Base-by-base conservation (phyloP, 2,113 vertebrate species). In the Phylloscopus trochilus region DNA sequence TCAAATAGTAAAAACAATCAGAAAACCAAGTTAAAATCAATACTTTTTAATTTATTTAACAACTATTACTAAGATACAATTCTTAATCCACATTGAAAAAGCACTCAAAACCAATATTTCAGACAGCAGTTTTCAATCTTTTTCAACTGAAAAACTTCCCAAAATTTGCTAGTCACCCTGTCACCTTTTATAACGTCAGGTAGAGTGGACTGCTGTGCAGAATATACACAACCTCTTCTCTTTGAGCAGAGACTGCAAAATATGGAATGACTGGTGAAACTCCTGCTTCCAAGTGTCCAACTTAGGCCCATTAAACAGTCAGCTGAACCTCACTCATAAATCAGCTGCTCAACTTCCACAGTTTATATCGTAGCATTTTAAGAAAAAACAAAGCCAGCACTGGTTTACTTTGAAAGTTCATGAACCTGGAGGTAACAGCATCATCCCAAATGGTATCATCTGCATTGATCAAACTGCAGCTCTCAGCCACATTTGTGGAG, bases 321-420 rank as follows among this genome's bases (percentile, higher is more conserved):
- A 93, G 83, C 33, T 83, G 82, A 88, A 77, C 31, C 55, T 81
- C 0, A 0, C 46, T 37, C 28, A 6, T 92, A 94, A 90, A 90
- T 93, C 76, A 47, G 90, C 76, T 39, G 68, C 75, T 95, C 64
- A 93, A 70, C 17, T 74, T 83, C 63, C 60, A 60, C 51, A 70
- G 85, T 94, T 93, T 88, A 96, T 87, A 92, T 18, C 63, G 76
- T 0, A 46, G 43, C 37, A 53, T 93, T 96, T 94, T 46, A 91
- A 94, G 44, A 67, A 82, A 76, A 91, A 87, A 64, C 62, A 92
- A 91, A 94, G 31, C 9, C 74, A 73, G 89, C 9, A 18, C 18
- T 92, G 72, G 70, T 94, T 95, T 96, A 95, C 49, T 90, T 92
- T 62, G 73, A 8, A 87, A 93, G 95, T 95, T 96, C 95, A 43